Evolutionary conservation across 92 coral and sea anemone species (phyloP).

Genomic region (Porites evermanni): DNA sequence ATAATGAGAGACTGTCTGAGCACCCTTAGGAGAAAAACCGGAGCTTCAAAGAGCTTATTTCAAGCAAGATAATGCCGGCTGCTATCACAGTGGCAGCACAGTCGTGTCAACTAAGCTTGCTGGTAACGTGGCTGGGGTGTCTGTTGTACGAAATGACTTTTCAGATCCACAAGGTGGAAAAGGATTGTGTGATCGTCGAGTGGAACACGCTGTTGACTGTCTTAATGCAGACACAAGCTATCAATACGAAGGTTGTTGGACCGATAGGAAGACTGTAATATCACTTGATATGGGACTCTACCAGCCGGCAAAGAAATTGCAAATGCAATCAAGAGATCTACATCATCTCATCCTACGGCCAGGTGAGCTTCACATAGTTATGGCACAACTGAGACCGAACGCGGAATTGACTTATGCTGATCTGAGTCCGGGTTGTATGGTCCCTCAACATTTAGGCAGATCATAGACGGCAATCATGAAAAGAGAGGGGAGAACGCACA

Average conservation of each 20-base stretch:
- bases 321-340: conserved; percentile 54
- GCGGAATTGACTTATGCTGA: conserved; percentile 50
- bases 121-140: conserved; percentile 44
- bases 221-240: neutral
- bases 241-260: conserved; percentile 43
- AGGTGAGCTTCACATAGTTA: conserved; percentile 42
- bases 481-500: conserved; percentile 55
- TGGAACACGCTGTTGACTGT: too few relatives aligned
- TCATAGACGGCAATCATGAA: neutral
- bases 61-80: conserved; percentile 67
- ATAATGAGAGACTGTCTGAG: conserved; percentile 45
- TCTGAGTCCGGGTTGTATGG: conserved; percentile 56
- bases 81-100: conserved; percentile 59
- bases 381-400: conserved; percentile 44
- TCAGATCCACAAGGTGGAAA: conserved; percentile 67
- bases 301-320: conserved; percentile 60
- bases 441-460: conserved; percentile 18
- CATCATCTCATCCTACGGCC: conserved; percentile 55
- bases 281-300: conserved; percentile 55
- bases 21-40: conserved; percentile 39
- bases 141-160: conserved; percentile 53
- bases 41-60: conserved; percentile 50
- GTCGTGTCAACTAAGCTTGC: conserved; percentile 49
- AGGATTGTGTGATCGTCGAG: conserved; percentile 57
- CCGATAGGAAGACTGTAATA: conserved; percentile 53